Evolutionary conservation across 2,113 vertebrate species (phyloP).

Genomic region (Conger conger): DNA sequence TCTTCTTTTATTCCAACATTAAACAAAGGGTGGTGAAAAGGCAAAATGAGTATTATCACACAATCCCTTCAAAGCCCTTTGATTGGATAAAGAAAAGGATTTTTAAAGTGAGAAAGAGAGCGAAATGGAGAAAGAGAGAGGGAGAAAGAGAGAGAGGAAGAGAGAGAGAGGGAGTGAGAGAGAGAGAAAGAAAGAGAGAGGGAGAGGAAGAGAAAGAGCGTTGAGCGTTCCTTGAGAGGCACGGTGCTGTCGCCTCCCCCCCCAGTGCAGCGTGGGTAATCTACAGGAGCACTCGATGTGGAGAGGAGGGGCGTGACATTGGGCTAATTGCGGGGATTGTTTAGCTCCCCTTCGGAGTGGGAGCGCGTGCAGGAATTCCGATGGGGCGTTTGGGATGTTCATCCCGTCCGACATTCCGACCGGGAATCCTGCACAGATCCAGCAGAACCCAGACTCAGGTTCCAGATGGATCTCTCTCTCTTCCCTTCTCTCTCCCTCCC

Average conservation of each 20-base stretch:
- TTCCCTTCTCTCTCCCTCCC: no score
- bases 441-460: background rate
- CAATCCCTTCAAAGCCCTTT: constrained; percentile 62
- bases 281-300: constrained; percentile 59
- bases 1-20: no score
- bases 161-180: constrained; percentile 54
- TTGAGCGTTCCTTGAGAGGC: constrained; percentile 57
- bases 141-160: constrained; percentile 50
- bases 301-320: constrained; percentile 61
- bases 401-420: background rate
- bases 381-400: background rate
- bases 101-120: no score
- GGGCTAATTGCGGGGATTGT: constrained; percentile 54
- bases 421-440: background rate
- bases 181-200: constrained; percentile 45
- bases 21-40: no score
- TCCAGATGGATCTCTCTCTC: background rate
- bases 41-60: constrained; percentile 56
- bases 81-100: constrained; percentile 50
- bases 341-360: background rate
- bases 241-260: constrained; percentile 58
- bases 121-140: constrained; percentile 44
- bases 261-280: constrained; percentile 58
- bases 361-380: background rate
- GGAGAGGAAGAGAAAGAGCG: constrained; percentile 58